These are phyloP conservation scores for Brachypodius melanocephalos DNA, from an alignment of 2,113 vertebrate genomes.

Conservation along the genomic window DNA sequence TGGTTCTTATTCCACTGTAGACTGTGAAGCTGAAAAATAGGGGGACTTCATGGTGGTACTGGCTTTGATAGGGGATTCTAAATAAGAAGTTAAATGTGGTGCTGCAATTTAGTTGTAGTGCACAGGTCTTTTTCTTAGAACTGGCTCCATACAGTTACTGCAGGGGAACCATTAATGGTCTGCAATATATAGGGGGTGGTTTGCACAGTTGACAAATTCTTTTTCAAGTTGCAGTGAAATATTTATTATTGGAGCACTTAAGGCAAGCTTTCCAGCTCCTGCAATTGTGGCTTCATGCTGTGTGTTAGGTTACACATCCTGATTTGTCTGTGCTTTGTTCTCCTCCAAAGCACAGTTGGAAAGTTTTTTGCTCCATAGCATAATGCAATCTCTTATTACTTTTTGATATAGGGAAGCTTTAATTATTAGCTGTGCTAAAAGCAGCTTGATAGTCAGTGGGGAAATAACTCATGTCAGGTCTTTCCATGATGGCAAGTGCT, in stretches of 20 bases:
- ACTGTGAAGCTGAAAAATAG: neutral
- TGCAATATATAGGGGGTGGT: neutral
- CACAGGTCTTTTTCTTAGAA: neutral
- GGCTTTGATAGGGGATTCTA: neutral
- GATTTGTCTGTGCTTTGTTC: neutral
- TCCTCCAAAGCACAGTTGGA: neutral
- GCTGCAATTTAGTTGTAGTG: neutral
- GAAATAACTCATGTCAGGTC: neutral
- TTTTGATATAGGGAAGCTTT: neutral
- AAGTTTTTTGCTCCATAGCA: neutral
- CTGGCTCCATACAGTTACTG: neutral
- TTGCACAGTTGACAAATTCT: slow-evolving; percentile 46
- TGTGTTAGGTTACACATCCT: neutral
- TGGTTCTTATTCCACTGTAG: neutral
- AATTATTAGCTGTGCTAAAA: neutral
- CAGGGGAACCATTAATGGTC: neutral
- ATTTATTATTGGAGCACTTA: slow-evolving; percentile 49
- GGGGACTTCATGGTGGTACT: neutral
- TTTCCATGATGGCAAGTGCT: neutral
- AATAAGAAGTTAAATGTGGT: neutral
- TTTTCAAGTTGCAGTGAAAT: slow-evolving; percentile 18
- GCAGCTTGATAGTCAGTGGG: neutral
- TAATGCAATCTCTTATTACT: neutral
- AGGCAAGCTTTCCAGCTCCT: neutral
- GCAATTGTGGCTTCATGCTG: neutral